phyloP scores from a whole-genome alignment of 2,113 vertebrate genomes.

The Neolamprologus sp. region DNA sequence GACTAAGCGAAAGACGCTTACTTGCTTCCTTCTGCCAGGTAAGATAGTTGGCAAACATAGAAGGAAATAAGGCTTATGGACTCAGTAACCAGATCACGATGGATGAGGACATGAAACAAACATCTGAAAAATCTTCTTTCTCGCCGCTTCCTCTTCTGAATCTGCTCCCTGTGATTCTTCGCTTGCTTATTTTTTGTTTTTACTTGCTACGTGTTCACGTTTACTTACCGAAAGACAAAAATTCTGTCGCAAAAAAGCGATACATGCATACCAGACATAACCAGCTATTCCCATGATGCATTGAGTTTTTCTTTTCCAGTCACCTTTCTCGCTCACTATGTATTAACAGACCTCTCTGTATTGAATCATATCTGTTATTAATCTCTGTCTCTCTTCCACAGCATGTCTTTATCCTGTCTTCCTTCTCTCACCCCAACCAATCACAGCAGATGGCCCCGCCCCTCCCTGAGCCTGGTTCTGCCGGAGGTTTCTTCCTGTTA shows the following conservation, averaged over 20 bases:
- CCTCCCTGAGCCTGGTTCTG: no score
- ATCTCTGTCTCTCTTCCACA: accelerated
- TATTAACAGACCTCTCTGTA: accelerated
- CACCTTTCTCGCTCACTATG: no score
- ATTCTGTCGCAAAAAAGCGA: accelerated
- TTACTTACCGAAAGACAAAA: accelerated
- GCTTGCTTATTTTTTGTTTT: neutral
- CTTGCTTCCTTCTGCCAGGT: neutral
- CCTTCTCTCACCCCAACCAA: no score
- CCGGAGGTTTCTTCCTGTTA: no score
- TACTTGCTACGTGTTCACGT: neutral
- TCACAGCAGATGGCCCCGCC: no score
- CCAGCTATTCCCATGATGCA: no score
- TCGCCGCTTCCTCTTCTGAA: neutral
- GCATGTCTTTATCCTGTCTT: no score
- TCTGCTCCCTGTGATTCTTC: neutral
- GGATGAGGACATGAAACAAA: neutral
- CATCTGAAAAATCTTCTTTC: neutral
- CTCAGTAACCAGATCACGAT: neutral
- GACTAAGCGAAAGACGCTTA: neutral
- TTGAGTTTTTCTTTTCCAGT: no score
- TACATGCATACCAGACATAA: no score
- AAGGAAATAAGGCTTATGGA: neutral
- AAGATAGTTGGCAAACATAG: no score
- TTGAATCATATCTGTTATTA: no score